Percentiles rank a stretch among this genome's conserved stretches.
phyloP scores from a whole-genome alignment of 2,113 vertebrate genomes.

The Porphyrio hochstetteri region DNA sequence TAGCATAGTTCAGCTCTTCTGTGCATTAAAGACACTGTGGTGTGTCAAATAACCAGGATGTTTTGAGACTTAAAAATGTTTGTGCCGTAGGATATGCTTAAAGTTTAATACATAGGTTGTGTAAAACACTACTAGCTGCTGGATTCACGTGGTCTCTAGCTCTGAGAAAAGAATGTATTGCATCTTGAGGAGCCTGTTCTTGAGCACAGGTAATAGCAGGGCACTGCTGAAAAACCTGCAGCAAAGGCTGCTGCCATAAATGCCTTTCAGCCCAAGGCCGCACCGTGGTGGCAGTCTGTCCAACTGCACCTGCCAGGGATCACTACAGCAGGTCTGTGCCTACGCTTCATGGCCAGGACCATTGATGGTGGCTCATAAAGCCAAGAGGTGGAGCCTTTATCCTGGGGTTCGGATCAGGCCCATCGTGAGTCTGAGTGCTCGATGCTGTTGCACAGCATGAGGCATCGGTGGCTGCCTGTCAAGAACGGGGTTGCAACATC shows the following conservation, averaged over 20 bases:
- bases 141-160: background rate
- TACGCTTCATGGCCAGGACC: background rate
- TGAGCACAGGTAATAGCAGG: background rate
- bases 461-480: background rate
- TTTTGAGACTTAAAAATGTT: background rate
- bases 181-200: background rate
- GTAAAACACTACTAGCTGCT: background rate
- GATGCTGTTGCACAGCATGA: background rate
- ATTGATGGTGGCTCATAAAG: background rate
- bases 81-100: background rate
- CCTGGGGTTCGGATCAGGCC: background rate
- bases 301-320: background rate
- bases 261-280: background rate
- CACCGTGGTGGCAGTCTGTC: fast-evolving
- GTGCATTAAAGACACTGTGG: background rate
- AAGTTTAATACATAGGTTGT: background rate
- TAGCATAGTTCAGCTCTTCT: conserved; percentile 8
- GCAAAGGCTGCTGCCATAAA: background rate
- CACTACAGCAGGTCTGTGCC: background rate
- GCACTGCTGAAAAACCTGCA: background rate
- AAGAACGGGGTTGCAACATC: background rate
- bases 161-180: background rate
- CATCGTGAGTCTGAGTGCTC: background rate
- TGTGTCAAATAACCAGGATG: background rate
- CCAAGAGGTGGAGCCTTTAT: background rate